Conservation (phyloP, 2,113 vertebrate genomes). For the Cheilinus undulatus region DNA sequence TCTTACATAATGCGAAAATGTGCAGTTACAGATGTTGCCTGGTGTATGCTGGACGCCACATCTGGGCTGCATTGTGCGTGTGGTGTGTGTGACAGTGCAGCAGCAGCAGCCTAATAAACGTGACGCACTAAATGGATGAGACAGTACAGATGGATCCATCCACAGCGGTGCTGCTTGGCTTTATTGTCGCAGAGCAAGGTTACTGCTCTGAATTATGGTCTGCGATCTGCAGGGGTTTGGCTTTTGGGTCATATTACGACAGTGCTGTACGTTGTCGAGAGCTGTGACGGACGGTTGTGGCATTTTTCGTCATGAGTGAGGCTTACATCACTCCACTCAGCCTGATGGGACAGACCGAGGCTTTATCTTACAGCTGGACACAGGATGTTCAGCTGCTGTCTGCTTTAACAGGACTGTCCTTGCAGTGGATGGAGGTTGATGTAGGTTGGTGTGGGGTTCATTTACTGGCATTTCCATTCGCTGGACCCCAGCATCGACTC, state of each 20-base stretch:
- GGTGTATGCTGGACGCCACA: constrained; percentile 29
- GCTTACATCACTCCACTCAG: constrained; percentile 33
- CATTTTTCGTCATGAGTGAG: constrained; percentile 19
- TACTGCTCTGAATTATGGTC: not conserved
- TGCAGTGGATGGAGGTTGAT: not conserved
- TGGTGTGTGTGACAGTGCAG: constrained; percentile 1
- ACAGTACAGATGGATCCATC: constrained; percentile 1
- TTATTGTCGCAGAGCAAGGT: constrained; percentile 40
- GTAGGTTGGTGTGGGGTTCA: not conserved
- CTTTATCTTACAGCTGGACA: constrained; percentile 14
- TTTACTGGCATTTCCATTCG: too few species aligned
- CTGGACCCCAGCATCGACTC: too few species aligned
- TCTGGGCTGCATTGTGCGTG: constrained; percentile 31
- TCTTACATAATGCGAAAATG: constrained; percentile 65
- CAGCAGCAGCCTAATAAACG: constrained; percentile 12
- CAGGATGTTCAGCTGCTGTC: constrained; percentile 19
- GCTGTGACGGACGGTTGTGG: constrained; percentile 22
- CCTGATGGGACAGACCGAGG: constrained; percentile 19
- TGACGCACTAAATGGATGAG: constrained; percentile 55
- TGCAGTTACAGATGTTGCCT: constrained; percentile 44
- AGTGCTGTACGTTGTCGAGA: not conserved
- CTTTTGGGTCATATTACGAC: constrained; percentile 1
- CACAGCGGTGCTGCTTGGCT: constrained; percentile 7
- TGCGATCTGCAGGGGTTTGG: constrained; percentile 6
- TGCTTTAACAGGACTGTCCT: not conserved